phyloP scores from a whole-genome alignment of 1,140 invertebrate species.

The Metopolophium dirhodum region DNA sequence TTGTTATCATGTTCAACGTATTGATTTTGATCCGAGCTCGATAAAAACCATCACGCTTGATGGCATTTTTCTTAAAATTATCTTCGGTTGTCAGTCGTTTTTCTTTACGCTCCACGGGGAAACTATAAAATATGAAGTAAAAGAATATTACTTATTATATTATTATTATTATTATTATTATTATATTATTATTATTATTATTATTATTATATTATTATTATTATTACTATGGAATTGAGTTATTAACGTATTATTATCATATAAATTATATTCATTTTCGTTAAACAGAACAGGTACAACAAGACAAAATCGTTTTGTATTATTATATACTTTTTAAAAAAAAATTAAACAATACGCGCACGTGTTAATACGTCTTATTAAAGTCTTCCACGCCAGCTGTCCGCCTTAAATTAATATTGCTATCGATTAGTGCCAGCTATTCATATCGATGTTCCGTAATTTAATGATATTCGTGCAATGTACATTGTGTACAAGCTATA shows the following conservation, averaged over 20 bases:
- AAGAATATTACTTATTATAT: neutral
- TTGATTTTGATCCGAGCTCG: neutral
- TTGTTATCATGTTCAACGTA: neutral
- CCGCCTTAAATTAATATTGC: neutral
- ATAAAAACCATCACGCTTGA: neutral
- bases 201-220: constrained; percentile 18
- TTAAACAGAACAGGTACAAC: neutral
- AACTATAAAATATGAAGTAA: neutral
- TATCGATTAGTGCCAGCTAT: constrained; percentile 31
- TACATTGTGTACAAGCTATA: neutral
- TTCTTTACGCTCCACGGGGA: neutral
- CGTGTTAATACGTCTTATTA: neutral
- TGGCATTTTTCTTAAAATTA: neutral
- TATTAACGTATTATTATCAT: neutral
- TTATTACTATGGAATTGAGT: neutral
- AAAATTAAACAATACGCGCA: neutral
- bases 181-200: neutral
- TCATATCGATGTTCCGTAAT: neutral
- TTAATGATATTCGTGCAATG: neutral
- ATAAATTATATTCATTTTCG: neutral
- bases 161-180: neutral
- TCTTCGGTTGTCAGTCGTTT: neutral
- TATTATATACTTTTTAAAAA: neutral
- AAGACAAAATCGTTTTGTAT: neutral
- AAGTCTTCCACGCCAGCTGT: neutral